Evolutionary conservation across 1,140 invertebrate species (phyloP).

Genomic region (Eubasilissa regina): DNA sequence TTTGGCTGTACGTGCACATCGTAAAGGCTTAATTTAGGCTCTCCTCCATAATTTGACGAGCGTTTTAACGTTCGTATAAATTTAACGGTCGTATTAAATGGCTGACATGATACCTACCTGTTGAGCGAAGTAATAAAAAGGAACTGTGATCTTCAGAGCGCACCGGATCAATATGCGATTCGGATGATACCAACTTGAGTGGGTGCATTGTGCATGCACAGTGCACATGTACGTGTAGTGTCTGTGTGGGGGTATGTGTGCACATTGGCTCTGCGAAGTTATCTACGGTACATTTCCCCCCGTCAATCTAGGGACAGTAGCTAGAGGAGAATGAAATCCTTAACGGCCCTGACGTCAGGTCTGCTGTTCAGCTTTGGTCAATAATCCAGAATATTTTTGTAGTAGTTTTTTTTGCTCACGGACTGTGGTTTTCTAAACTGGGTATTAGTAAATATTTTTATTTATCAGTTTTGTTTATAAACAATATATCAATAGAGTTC

Average conservation of each 20-base stretch:
- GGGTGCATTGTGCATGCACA: background rate
- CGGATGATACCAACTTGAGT: constrained; percentile 15
- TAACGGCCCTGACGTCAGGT: too few species aligned
- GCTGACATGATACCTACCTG: constrained; percentile 20
- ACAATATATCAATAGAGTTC: too few species aligned
- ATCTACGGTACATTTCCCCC: background rate
- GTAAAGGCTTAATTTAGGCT: background rate
- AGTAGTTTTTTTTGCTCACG: too few species aligned
- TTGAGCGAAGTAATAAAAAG: constrained; percentile 18
- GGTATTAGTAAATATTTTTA: too few species aligned
- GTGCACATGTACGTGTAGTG: background rate
- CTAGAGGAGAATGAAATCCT: too few species aligned
- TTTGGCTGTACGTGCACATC: background rate
- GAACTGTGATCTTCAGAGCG: constrained; percentile 16
- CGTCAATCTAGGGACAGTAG: too few species aligned
- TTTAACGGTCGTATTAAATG: constrained; percentile 33
- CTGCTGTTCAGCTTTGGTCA: too few species aligned
- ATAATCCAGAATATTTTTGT: too few species aligned
- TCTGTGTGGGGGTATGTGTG: background rate
- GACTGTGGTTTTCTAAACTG: too few species aligned
- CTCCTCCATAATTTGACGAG: constrained; percentile 30
- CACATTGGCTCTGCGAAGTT: background rate
- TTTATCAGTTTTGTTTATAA: too few species aligned
- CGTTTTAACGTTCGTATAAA: constrained; percentile 33
- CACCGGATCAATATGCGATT: constrained; percentile 26